phyloP scores from a whole-genome alignment of 1,140 invertebrate species.

The Brachionus paranguensis region DNA sequence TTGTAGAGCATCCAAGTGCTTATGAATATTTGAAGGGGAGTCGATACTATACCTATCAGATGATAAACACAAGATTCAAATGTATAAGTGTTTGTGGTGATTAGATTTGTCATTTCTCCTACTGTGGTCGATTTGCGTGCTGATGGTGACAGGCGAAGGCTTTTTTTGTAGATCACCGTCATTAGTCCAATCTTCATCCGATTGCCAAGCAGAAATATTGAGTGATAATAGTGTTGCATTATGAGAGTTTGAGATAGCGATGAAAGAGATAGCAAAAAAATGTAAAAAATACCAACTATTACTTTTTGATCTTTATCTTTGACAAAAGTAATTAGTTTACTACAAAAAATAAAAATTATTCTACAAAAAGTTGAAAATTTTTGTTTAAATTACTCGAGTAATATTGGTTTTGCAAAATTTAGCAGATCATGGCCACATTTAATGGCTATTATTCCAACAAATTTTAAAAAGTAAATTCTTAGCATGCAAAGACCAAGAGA shows the following conservation, averaged over 20 bases:
- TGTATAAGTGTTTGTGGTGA: slow-evolving; percentile 59
- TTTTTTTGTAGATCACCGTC: slow-evolving; percentile 83
- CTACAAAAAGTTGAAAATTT: background rate
- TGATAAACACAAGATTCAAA: slow-evolving; percentile 62
- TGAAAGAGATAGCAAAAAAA: slow-evolving; percentile 68
- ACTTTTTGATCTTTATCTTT: slow-evolving; percentile 1
- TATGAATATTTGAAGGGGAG: slow-evolving; percentile 79
- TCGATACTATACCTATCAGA: slow-evolving; percentile 92
- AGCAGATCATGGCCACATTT: slow-evolving; percentile 36
- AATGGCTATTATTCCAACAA: slow-evolving; percentile 24
- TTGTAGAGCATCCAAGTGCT: slow-evolving; percentile 83
- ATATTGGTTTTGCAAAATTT: slow-evolving; percentile 27
- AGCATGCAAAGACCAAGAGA: slow-evolving; percentile 12
- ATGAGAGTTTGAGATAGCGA: slow-evolving; percentile 79
- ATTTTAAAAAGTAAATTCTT: slow-evolving; percentile 4
- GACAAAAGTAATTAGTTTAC: slow-evolving; percentile 29
- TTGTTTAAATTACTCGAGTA: background rate
- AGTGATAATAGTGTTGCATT: slow-evolving; percentile 58
- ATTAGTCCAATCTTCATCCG: slow-evolving; percentile 82
- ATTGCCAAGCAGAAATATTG: slow-evolving; percentile 69
- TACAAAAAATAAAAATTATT: background rate
- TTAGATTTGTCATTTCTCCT: slow-evolving; percentile 63
- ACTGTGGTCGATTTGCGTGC: slow-evolving; percentile 56
- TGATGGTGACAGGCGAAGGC: slow-evolving; percentile 43
- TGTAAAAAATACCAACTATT: slow-evolving; percentile 78